Evolutionary conservation across 2,113 vertebrate species (phyloP).

Genomic region (Apodemus speciosus): DNA sequence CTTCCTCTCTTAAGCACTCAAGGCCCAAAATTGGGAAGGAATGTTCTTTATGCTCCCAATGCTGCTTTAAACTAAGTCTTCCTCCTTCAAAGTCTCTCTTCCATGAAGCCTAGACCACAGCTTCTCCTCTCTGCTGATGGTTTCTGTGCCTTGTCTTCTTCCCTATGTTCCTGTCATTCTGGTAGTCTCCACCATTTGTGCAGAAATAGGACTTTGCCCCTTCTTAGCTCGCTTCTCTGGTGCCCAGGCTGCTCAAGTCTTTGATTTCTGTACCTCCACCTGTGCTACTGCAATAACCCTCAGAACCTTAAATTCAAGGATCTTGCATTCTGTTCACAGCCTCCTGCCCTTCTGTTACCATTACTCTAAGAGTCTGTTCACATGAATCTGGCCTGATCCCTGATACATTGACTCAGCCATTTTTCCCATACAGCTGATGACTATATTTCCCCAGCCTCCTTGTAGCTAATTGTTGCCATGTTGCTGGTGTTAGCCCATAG

Average conservation of each 20-base stretch:
- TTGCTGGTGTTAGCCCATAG: neutral
- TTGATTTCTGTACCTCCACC: neutral
- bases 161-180: neutral
- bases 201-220: no score
- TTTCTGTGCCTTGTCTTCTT: neutral
- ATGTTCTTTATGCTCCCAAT: neutral
- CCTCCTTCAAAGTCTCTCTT: neutral
- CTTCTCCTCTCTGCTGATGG: no score
- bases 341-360: neutral
- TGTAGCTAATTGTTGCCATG: neutral
- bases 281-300: neutral
- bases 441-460: neutral
- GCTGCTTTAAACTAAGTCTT: neutral
- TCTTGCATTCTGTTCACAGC: neutral
- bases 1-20: neutral
- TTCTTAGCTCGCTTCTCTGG: neutral
- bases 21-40: neutral
- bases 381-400: neutral
- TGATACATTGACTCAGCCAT: neutral
- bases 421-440: neutral
- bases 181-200: no score
- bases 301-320: neutral
- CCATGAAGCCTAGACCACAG: neutral
- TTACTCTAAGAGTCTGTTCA: no score
- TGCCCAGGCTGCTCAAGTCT: neutral